A percentile compares a stretch with the other conserved stretches of the same genome.
Conservation (phyloP, 2,113 vertebrate genomes). For the Myiagra hebetior region DNA sequence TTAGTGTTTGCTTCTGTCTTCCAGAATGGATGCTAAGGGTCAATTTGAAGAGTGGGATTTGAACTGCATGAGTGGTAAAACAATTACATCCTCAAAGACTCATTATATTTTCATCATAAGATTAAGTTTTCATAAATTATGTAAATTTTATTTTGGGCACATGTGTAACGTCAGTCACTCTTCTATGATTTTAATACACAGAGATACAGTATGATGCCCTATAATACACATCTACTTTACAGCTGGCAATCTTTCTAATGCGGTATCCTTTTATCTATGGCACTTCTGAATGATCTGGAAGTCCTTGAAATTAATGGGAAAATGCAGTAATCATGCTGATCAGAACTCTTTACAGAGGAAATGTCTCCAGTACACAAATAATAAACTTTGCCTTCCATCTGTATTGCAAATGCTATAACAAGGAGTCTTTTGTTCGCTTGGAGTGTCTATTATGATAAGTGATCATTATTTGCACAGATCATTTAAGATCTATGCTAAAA, state of each 20-base stretch:
- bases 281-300: not conserved
- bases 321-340: not conserved
- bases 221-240: not conserved
- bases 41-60: constrained; percentile 4
- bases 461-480: not conserved
- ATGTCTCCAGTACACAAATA: not conserved
- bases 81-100: constrained; percentile 7
- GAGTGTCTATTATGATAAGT: not conserved
- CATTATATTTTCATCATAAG: not conserved
- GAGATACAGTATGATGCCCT: not conserved
- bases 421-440: not conserved
- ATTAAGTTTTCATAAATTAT: constrained; percentile 30
- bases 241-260: not conserved
- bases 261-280: not conserved
- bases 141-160: not conserved
- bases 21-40: not conserved
- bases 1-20: constrained; percentile 1
- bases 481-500: not conserved
- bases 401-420: not conserved
- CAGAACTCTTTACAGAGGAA: not conserved
- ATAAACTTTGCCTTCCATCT: not conserved
- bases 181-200: not conserved
- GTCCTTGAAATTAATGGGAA: not conserved
- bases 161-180: not conserved
- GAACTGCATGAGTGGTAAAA: constrained; percentile 6